phyloP scores from a whole-genome alignment of 2,888 invertebrate species.

The Lydus trimaculatus region DNA sequence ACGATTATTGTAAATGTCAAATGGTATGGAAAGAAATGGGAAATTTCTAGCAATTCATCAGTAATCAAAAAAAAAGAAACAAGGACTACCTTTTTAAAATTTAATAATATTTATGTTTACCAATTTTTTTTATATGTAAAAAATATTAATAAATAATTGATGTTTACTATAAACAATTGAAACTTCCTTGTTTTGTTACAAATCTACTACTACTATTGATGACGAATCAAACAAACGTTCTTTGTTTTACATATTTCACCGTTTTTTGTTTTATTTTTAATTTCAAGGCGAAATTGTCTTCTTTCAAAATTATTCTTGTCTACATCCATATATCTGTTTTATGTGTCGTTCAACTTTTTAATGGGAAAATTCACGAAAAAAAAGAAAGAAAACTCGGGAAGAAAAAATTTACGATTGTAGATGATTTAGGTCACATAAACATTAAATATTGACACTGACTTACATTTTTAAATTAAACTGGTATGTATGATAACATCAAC shows the following conservation, averaged over 20 bases:
- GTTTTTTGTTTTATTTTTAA: constrained; percentile 38
- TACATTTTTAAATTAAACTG: constrained; percentile 24
- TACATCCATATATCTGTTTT: not conserved
- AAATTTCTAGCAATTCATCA: not conserved
- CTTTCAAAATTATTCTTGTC: constrained; percentile 27
- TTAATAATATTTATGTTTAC: not conserved
- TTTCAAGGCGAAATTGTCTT: constrained; percentile 40
- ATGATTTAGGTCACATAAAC: constrained; percentile 25
- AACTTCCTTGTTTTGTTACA: constrained; percentile 22
- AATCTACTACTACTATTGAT: constrained; percentile 22
- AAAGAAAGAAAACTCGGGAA: not conserved
- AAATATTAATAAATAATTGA: constrained; percentile 4
- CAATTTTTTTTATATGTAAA: not conserved
- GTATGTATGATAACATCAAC: not conserved
- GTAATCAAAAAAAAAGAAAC: not conserved
- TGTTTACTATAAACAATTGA: constrained; percentile 17
- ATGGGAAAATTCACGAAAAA: not conserved
- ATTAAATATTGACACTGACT: constrained; percentile 31
- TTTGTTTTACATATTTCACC: constrained; percentile 41
- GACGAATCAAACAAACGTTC: constrained; percentile 28
- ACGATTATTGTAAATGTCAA: not conserved
- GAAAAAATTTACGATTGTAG: not conserved
- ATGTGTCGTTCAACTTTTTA: constrained; percentile 40
- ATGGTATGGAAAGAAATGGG: not conserved
- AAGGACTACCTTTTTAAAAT: constrained; percentile 9